These are phyloP conservation scores for Monarcha castaneiventris DNA, from an alignment of 2,113 vertebrate genomes.

Conservation along the genomic window DNA sequence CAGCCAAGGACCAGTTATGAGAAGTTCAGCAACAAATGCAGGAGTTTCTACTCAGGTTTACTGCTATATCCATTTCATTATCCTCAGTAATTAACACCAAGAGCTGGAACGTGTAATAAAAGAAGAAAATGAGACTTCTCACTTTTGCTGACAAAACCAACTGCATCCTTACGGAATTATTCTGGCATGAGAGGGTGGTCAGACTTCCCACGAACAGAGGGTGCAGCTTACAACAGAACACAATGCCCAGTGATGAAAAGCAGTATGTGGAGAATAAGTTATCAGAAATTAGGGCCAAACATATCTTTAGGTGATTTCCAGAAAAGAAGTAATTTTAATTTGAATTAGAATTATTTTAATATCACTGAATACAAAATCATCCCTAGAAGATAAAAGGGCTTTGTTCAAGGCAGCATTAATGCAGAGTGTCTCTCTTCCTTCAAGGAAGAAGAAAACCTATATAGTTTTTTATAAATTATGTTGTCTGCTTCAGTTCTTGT, in stretches of 20 bases:
- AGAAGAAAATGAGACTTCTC: neutral
- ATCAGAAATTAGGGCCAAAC: neutral
- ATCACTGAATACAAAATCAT: neutral
- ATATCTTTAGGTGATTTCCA: neutral
- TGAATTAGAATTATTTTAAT: neutral
- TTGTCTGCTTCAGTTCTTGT: neutral
- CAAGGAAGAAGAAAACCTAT: neutral
- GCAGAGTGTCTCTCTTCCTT: neutral
- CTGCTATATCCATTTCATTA: neutral
- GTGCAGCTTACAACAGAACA: neutral
- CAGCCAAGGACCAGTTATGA: neutral
- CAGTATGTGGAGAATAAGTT: neutral
- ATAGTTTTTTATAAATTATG: neutral
- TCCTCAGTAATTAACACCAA: neutral
- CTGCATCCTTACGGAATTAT: neutral
- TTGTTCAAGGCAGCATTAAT: neutral
- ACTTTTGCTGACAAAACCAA: neutral
- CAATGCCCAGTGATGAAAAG: neutral
- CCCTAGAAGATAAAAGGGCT: neutral
- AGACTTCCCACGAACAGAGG: neutral
- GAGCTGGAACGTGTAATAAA: neutral
- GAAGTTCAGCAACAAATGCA: neutral
- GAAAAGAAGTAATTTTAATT: neutral
- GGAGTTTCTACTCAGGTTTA: neutral
- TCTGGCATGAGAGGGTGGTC: neutral